Conservation (phyloP, 2,797 vertebrate genomes). For the Neopelma chrysocephalum region DNA sequence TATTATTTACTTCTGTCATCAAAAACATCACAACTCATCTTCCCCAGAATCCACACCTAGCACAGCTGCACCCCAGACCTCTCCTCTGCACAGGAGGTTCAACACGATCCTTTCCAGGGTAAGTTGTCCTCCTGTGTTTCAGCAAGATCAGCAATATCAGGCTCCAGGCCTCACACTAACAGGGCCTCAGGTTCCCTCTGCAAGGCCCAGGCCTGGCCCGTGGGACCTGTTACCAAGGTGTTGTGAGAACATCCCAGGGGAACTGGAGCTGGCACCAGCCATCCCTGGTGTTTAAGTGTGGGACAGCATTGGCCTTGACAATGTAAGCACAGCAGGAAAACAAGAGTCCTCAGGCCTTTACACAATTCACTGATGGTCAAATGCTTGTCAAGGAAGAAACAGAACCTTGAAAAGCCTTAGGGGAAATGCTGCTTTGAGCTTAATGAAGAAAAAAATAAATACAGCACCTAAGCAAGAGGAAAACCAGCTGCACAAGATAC, state of each 20-base stretch:
- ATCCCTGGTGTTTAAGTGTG: background rate
- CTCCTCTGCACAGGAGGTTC: background rate
- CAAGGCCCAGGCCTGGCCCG: background rate
- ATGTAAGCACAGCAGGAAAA: background rate
- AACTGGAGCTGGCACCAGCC: background rate
- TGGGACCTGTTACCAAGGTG: background rate
- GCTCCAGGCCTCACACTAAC: rapidly evolving
- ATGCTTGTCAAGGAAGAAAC: background rate
- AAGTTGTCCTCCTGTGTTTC: background rate
- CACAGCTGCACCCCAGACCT: background rate
- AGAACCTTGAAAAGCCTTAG: background rate
- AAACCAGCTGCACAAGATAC: background rate
- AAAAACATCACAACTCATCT: background rate
- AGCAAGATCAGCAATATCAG: background rate
- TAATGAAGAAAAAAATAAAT: background rate
- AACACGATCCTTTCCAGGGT: background rate
- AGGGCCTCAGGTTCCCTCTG: too few species aligned
- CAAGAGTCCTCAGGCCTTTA: background rate
- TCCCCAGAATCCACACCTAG: background rate
- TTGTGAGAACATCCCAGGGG: background rate
- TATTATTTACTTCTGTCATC: background rate
- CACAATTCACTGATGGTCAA: background rate
- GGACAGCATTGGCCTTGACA: background rate
- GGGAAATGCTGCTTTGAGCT: background rate
- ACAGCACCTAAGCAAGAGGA: background rate